Evolutionary conservation across 1,140 invertebrate species (phyloP).

Genomic region (Drosophila sp.): DNA sequence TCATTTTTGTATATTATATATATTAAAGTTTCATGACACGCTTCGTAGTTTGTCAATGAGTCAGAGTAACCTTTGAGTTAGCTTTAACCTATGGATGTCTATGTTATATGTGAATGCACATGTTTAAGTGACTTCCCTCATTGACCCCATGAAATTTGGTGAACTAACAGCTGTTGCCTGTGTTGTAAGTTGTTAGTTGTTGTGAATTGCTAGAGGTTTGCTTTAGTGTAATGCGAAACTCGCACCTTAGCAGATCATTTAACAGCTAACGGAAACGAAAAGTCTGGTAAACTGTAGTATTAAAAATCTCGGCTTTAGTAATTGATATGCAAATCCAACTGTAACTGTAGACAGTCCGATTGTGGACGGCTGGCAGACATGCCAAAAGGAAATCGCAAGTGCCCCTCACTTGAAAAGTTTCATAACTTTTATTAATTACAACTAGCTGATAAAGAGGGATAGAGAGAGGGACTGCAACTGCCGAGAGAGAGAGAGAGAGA

Average conservation of each 20-base stretch:
- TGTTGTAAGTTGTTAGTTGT: not conserved
- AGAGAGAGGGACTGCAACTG: constrained; percentile 3
- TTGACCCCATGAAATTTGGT: constrained; percentile 31
- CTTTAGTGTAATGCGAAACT: constrained; percentile 10
- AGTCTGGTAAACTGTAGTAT: not conserved
- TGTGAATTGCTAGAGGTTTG: not conserved
- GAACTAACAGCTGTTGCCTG: constrained; percentile 15
- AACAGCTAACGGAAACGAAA: constrained; percentile 26
- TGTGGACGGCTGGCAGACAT: constrained; percentile 25
- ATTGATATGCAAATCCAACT: constrained; percentile 71
- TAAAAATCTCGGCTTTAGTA: constrained; percentile 52
- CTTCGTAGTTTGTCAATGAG: not conserved
- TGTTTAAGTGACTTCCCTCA: not conserved
- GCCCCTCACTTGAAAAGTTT: constrained; percentile 53
- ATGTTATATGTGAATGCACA: not conserved
- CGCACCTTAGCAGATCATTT: constrained; percentile 25
- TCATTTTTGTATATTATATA: too few relatives aligned
- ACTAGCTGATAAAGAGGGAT: constrained; percentile 18
- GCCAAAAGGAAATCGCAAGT: constrained; percentile 61
- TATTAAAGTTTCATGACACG: too few relatives aligned
- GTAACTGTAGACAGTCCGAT: constrained; percentile 10
- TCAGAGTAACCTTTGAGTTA: not conserved
- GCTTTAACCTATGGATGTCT: not conserved
- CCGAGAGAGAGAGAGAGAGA: constrained; percentile 6
- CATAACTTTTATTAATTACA: constrained; percentile 69